Conservation (phyloP, 2,888 invertebrate species). For the Acronicta psi region DNA sequence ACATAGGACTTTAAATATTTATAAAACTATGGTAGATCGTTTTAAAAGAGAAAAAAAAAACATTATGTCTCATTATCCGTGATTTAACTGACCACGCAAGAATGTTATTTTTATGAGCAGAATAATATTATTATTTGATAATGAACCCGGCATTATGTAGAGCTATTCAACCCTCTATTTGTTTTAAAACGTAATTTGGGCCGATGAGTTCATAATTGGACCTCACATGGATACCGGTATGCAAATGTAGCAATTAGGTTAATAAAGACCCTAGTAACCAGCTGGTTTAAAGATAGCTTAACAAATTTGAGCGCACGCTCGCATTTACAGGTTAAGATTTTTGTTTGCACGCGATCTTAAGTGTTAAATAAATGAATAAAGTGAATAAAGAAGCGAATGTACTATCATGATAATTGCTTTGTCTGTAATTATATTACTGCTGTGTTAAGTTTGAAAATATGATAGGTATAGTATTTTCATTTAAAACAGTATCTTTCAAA, state of each 20-base stretch:
- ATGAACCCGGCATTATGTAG: constrained; percentile 27
- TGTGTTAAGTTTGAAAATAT: no score
- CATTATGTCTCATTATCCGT: constrained; percentile 1
- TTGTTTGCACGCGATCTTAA: constrained; percentile 42
- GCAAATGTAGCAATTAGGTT: constrained; percentile 83
- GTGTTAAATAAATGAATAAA: constrained; percentile 36
- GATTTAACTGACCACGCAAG: constrained; percentile 17
- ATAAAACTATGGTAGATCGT: no score
- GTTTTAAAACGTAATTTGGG: constrained; percentile 76
- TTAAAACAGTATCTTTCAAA: no score
- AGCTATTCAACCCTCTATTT: constrained; percentile 70
- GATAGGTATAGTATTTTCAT: no score
- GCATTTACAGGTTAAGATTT: constrained; percentile 62
- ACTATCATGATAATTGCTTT: constrained; percentile 6
- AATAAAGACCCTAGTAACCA: constrained; percentile 72
- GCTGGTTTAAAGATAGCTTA: constrained; percentile 68
- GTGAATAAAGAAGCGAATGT: constrained; percentile 5
- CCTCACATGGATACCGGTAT: constrained; percentile 72
- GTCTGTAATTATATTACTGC: not conserved
- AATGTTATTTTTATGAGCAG: constrained; percentile 39
- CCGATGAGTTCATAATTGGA: constrained; percentile 76
- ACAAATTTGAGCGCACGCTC: constrained; percentile 68
- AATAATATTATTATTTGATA: constrained; percentile 23
- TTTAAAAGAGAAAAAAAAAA: not conserved
- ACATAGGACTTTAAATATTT: no score